Evolutionary conservation across 2,113 vertebrate species (phyloP), one percentile per base, ranked within the genome.

Genomic region (Seriola dumerili): DNA sequence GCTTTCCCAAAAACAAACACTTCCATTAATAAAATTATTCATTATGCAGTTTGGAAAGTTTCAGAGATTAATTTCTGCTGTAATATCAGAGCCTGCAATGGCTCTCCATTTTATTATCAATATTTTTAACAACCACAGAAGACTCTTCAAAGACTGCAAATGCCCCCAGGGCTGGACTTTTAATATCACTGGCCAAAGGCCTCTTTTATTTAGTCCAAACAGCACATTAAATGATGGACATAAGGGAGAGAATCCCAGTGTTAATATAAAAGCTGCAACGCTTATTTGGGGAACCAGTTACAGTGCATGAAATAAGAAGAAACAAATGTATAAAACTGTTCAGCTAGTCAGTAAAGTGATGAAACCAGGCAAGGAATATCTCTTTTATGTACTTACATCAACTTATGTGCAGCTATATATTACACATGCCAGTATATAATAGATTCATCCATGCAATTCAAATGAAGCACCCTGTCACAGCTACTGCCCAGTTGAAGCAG

Each of bases 181-280:
- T 89, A 86, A 91, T 91, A 88, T 85, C 62, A 85, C 72, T 77
- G 80, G 10, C 90, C 83, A 87, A 90, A 90, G 84, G 82, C 74
- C 77, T 88, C 55, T 81, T 91, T 89, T 88, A 87, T 91, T 84
- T 80, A 72, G 82, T 69, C 21, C 58, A 85, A 85, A 87, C 71
- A 88, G 64, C 76, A 52, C 66, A 77, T 79, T 79, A 80, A 85
- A 65, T 54, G 44, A 42, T 61, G 23, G 80, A 73, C 85, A 55
- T 83, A 1, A 61, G 85, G 75, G 83, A 89, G 59, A 70, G 54
- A 38, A 72, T 89, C 82, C 46, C 59, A 80, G 36, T 76, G 25
- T 86, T 67, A 72, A 77, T 57, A 76, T 89, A 69, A 85, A 91
- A 75, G 48, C 63, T 68, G 58, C 19, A 55, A 67, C 50, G 9